phyloP scores from a whole-genome alignment of 2,797 vertebrate genomes.

The Arrhamphus sclerolepis region DNA sequence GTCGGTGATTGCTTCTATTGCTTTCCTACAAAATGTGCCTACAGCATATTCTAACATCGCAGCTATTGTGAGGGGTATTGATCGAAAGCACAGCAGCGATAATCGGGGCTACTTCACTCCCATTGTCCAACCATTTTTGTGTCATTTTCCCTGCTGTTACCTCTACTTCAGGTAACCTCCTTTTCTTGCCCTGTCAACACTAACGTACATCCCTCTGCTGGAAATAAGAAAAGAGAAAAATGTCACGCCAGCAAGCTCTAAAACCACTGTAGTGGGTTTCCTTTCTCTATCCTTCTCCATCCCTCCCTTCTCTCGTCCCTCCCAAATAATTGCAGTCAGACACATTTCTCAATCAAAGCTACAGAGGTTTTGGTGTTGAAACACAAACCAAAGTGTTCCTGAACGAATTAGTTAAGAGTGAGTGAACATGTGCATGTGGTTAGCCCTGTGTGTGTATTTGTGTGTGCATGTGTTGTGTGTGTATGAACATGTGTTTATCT shows the following conservation, averaged over 20 bases:
- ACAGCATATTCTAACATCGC: slow-evolving; percentile 16
- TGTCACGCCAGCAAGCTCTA: slow-evolving; percentile 73
- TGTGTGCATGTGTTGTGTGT: slow-evolving; percentile 18
- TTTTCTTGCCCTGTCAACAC: slow-evolving; percentile 64
- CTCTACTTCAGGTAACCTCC: slow-evolving; percentile 39
- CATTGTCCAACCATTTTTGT: slow-evolving; percentile 55
- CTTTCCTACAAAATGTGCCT: slow-evolving; percentile 25
- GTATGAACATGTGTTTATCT: slow-evolving; percentile 64
- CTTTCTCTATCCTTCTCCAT: slow-evolving; percentile 44
- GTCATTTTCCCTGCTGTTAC: slow-evolving; percentile 56
- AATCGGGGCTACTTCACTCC: slow-evolving; percentile 60
- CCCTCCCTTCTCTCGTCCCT: slow-evolving; percentile 41
- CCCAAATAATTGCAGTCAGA: slow-evolving; percentile 82
- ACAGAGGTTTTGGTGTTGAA: slow-evolving; percentile 76
- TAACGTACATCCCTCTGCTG: slow-evolving; percentile 40
- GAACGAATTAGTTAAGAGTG: slow-evolving; percentile 85
- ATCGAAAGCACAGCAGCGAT: slow-evolving; percentile 45
- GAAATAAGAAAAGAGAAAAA: slow-evolving; percentile 58
- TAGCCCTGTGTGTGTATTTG: slow-evolving; percentile 49
- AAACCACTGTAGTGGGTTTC: slow-evolving; percentile 69
- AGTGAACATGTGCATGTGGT: slow-evolving; percentile 85
- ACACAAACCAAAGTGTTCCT: slow-evolving; percentile 85
- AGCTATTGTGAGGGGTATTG: slow-evolving; percentile 46
- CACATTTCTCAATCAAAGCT: slow-evolving; percentile 82
- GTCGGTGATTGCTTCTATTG: slow-evolving; percentile 24